These are phyloP conservation scores for Gonatopus flavifemur DNA, from an alignment of 1,140 invertebrate species.

Conservation along the genomic window DNA sequence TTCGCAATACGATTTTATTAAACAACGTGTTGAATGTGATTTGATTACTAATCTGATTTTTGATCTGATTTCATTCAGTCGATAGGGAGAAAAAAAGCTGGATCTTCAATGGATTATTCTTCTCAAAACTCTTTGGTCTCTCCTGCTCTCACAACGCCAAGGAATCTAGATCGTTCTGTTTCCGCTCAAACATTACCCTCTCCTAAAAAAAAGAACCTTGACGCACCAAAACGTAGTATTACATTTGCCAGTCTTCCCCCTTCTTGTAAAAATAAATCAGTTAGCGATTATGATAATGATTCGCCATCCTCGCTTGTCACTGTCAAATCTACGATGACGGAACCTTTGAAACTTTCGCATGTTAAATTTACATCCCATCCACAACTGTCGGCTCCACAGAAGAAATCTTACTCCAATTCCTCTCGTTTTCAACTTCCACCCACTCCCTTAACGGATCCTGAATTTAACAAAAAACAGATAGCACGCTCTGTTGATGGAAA, in stretches of 20 bases:
- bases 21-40: too few relatives aligned
- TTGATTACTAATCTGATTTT: slow-evolving; percentile 36
- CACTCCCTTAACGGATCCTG: slow-evolving; percentile 48
- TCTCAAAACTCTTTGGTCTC: slow-evolving; percentile 24
- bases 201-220: slow-evolving; percentile 26
- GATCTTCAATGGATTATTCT: slow-evolving; percentile 46
- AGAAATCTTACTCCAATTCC: slow-evolving; percentile 21
- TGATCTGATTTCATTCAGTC: slow-evolving; percentile 41
- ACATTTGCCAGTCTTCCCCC: slow-evolving; percentile 42
- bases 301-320: slow-evolving; percentile 1
- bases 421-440: slow-evolving; percentile 47
- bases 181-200: slow-evolving; percentile 37
- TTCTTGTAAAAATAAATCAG: slow-evolving; percentile 16
- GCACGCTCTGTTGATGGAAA: slow-evolving; percentile 54
- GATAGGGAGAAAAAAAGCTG: slow-evolving; percentile 40
- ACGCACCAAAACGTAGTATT: slow-evolving; percentile 36
- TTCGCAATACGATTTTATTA: too few relatives aligned
- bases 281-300: too few relatives aligned
- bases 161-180: slow-evolving; percentile 31
- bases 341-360: slow-evolving; percentile 25
- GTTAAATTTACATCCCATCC: slow-evolving; percentile 24
- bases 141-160: slow-evolving; percentile 20
- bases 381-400: slow-evolving; percentile 21
- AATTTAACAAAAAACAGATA: slow-evolving; percentile 51
- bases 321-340: slow-evolving; percentile 14